Evolutionary conservation across 1,140 invertebrate genomes (phyloP).

Genomic region (Dinoponera quadriceps): DNA sequence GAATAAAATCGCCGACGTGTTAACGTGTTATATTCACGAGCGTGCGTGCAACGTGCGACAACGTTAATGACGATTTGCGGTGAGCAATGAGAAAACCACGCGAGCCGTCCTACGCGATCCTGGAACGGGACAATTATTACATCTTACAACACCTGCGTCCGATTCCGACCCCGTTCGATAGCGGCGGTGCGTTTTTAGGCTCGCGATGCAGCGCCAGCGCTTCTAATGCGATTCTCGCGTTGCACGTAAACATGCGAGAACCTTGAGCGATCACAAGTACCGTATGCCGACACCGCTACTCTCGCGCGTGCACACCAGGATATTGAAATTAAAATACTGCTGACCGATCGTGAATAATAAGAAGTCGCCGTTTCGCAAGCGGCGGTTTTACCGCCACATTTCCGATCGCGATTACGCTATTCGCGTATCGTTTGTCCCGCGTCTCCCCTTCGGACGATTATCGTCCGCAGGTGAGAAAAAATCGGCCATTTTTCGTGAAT

Average conservation of each 20-base stretch:
- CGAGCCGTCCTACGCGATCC: neutral
- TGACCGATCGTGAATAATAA: slow-evolving; percentile 35
- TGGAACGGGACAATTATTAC: neutral
- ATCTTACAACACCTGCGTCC: neutral
- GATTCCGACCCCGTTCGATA: neutral
- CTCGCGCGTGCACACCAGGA: neutral
- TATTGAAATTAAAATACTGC: slow-evolving; percentile 43
- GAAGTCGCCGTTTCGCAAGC: slow-evolving; percentile 7
- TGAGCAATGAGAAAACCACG: too few relatives aligned
- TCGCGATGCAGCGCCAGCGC: neutral
- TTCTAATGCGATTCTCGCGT: slow-evolving; percentile 6
- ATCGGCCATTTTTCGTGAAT: neutral
- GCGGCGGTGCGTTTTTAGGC: neutral
- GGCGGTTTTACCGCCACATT: neutral
- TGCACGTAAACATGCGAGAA: neutral
- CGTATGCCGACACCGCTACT: neutral
- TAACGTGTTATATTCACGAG: too few relatives aligned
- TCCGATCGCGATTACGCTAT: slow-evolving; percentile 18
- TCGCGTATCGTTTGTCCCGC: neutral
- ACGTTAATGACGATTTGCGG: neutral
- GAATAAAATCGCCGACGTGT: too few relatives aligned
- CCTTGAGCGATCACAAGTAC: slow-evolving; percentile 22
- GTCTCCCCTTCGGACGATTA: slow-evolving; percentile 4
- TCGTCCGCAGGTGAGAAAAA: neutral
- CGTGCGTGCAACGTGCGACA: too few relatives aligned